Percentiles rank a stretch among this genome's conserved stretches.
Evolutionary conservation across 2,113 vertebrate species (phyloP).

Genomic region (Ochotona princeps): DNA sequence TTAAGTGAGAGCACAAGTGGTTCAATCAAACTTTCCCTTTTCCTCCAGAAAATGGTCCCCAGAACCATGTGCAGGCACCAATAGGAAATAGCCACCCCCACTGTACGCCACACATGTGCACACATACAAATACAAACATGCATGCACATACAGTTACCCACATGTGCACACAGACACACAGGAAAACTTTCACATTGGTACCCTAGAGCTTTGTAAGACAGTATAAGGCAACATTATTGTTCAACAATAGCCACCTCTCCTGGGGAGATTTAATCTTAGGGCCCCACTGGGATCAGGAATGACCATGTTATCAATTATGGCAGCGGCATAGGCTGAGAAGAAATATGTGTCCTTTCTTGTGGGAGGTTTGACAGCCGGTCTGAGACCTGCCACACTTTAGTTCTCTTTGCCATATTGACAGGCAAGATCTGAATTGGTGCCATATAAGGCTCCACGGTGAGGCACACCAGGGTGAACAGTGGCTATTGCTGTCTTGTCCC

Average conservation of each 20-base stretch:
- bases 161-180: too few species aligned
- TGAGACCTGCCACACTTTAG: too few species aligned
- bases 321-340: not conserved
- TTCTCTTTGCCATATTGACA: not conserved
- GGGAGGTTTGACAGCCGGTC: not conserved
- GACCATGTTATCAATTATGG: not conserved
- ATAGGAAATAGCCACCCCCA: not conserved
- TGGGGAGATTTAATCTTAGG: not conserved
- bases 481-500: fast-evolving
- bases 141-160: not conserved
- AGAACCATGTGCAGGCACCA: not conserved
- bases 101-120: not conserved
- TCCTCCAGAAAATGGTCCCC: not conserved
- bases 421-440: not conserved
- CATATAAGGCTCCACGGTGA: fast-evolving
- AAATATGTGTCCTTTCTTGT: not conserved
- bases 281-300: not conserved
- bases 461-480: fast-evolving
- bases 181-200: not conserved
- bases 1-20: not conserved
- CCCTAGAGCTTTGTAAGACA: not conserved
- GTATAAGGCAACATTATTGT: not conserved
- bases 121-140: too few species aligned
- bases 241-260: not conserved
- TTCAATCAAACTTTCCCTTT: not conserved